Evolutionary conservation across 2,888 invertebrate species (phyloP).

Genomic region (Sepiola atlantica): DNA sequence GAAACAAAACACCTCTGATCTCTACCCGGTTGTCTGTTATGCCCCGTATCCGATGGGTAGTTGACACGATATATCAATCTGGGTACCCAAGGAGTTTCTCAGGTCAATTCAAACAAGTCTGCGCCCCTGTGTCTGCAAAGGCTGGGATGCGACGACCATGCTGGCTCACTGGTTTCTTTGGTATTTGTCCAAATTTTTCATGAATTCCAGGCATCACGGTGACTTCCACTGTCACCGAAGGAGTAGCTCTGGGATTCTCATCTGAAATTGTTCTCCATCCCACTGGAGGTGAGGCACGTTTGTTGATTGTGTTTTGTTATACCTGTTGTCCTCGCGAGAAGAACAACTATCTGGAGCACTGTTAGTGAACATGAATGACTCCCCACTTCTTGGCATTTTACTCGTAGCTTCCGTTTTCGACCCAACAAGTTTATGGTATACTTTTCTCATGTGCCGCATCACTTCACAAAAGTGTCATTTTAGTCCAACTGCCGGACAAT

Average conservation of each 20-base stretch:
- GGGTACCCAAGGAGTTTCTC: neutral
- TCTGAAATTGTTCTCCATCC: rapidly evolving
- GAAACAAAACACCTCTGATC: too few relatives aligned
- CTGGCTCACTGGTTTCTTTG: rapidly evolving
- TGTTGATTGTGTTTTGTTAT: too few relatives aligned
- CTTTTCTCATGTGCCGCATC: neutral
- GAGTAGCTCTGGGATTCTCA: rapidly evolving
- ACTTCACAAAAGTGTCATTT: neutral
- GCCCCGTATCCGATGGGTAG: rapidly evolving
- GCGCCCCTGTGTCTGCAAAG: neutral
- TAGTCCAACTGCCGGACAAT: too few relatives aligned
- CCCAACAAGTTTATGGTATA: neutral
- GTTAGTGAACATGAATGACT: too few relatives aligned
- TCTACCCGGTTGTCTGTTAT: too few relatives aligned
- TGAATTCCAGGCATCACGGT: too few relatives aligned
- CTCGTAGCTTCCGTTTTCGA: neutral
- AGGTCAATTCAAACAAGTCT: neutral
- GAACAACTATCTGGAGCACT: too few relatives aligned
- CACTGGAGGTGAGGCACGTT: too few relatives aligned
- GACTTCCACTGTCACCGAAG: too few relatives aligned
- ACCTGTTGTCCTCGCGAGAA: too few relatives aligned
- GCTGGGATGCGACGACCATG: neutral
- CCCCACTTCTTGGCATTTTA: too few relatives aligned
- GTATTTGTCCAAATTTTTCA: too few relatives aligned
- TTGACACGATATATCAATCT: neutral